phyloP scores from a whole-genome alignment of 2,113 vertebrate genomes.

The cat (Felis catus) region DNA sequence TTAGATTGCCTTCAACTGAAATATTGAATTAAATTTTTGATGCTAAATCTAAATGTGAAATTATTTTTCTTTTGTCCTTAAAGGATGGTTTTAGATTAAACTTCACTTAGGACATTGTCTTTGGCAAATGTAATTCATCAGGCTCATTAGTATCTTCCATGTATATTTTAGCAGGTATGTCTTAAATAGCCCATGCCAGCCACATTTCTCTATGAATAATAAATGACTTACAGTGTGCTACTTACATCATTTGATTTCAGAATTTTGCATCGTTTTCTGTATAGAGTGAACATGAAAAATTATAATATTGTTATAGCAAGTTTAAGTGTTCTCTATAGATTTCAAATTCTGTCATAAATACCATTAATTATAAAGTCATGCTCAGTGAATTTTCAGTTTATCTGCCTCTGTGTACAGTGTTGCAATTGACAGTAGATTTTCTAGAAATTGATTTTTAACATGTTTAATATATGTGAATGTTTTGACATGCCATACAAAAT shows the following conservation, averaged over 20 bases:
- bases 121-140: background rate
- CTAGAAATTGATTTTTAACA: conserved; percentile 40
- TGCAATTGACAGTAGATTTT: background rate
- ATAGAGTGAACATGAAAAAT: background rate
- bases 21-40: background rate
- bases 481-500: conserved; percentile 2
- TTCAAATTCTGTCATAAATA: conserved; percentile 28
- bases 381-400: conserved; percentile 46
- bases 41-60: background rate
- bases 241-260: background rate
- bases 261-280: background rate
- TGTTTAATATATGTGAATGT: background rate
- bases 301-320: background rate
- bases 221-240: background rate
- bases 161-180: background rate
- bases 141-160: background rate
- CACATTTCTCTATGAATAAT: background rate
- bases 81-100: background rate
- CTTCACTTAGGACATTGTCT: background rate
- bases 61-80: background rate
- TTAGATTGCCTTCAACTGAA: background rate
- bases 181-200: background rate
- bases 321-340: background rate
- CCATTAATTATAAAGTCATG: conserved; percentile 43
- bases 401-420: background rate